Conservation (phyloP, 2,797 vertebrate genomes). For the Odontamblyopus lacepedii region DNA sequence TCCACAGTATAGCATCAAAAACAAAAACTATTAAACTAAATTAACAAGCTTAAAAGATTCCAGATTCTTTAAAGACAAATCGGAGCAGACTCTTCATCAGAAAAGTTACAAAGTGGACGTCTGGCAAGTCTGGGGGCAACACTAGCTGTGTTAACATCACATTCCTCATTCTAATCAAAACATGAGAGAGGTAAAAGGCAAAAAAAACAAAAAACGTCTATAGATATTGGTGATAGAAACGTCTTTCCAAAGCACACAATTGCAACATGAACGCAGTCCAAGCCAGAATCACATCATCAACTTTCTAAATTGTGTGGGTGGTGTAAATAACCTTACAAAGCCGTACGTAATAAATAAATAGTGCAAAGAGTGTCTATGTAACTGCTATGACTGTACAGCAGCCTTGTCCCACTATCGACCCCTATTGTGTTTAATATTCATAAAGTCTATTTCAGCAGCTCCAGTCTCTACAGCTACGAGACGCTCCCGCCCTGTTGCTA, state of each 20-base stretch:
- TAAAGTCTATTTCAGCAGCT: slow-evolving; percentile 90
- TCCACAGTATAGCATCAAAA: too few species aligned
- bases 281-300: slow-evolving; percentile 1
- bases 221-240: neutral
- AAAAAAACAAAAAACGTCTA: neutral
- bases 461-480: slow-evolving; percentile 81
- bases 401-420: slow-evolving; percentile 80
- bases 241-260: neutral
- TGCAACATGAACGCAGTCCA: neutral
- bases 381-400: slow-evolving; percentile 52
- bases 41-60: too few species aligned
- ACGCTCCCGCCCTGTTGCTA: slow-evolving; percentile 69
- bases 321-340: slow-evolving; percentile 5
- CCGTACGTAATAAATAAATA: neutral
- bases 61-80: too few species aligned
- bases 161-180: neutral
- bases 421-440: slow-evolving; percentile 91
- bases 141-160: too few species aligned
- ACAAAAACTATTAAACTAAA: too few species aligned
- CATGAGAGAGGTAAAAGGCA: neutral
- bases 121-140: too few species aligned
- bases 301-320: neutral
- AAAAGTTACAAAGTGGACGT: too few species aligned
- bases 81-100: too few species aligned
- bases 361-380: slow-evolving; percentile 30